A percentile compares a stretch with the other conserved stretches of the same genome.
Evolutionary conservation across 1,140 invertebrate genomes (phyloP).

Genomic region (Fopius arisanus): DNA sequence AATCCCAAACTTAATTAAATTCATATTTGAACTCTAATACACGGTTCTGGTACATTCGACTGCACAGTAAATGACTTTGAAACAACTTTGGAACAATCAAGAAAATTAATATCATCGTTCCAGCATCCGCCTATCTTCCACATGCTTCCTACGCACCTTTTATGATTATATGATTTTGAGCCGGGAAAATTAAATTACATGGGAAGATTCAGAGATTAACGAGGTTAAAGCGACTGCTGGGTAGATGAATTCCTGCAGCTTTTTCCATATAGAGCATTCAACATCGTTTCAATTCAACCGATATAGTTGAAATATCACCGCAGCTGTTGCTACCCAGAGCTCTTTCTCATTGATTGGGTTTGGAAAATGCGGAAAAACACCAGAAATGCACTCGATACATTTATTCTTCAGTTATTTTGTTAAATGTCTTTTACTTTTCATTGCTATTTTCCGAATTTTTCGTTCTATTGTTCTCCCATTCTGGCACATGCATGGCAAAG

Average conservation of each 20-base stretch:
- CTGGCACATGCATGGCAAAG: too few species aligned
- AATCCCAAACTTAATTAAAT: background rate
- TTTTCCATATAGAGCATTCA: background rate
- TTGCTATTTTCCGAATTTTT: too few species aligned
- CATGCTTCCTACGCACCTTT: background rate
- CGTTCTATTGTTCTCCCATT: too few species aligned
- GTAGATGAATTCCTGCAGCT: background rate
- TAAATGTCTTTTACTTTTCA: too few species aligned
- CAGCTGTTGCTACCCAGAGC: background rate
- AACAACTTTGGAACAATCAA: slow-evolving; percentile 11
- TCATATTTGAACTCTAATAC: background rate
- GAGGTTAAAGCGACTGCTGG: background rate
- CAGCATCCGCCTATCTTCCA: background rate
- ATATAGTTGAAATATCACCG: background rate
- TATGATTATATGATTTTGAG: background rate
- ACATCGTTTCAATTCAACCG: background rate
- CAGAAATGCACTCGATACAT: too few species aligned
- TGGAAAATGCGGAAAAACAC: background rate
- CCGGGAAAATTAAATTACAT: background rate
- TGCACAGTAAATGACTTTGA: background rate
- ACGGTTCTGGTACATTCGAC: background rate
- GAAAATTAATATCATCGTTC: background rate
- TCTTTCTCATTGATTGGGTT: background rate
- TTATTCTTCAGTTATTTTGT: too few species aligned
- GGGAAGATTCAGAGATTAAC: background rate